phyloP scores from a whole-genome alignment of 2,888 invertebrate genomes.

The Aproaerema taeniolella region DNA sequence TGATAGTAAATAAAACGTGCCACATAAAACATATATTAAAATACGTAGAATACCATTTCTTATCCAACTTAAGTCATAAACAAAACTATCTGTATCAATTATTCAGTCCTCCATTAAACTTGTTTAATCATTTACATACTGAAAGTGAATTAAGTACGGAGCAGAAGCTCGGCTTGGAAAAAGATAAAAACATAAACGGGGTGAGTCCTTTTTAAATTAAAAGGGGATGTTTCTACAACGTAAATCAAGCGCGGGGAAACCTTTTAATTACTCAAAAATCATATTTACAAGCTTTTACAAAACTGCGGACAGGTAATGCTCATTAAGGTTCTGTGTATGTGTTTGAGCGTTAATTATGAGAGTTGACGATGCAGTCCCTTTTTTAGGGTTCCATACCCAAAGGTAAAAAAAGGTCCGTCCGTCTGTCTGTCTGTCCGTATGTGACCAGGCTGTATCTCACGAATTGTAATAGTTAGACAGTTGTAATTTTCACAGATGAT shows the following conservation, averaged over 20 bases:
- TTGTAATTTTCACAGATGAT: no score
- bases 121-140: slow-evolving; percentile 2
- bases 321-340: slow-evolving; percentile 41
- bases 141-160: slow-evolving; percentile 1
- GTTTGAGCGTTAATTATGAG: slow-evolving; percentile 36
- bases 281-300: slow-evolving; percentile 44
- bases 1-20: no score
- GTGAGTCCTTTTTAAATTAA: slow-evolving; percentile 44
- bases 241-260: slow-evolving; percentile 48
- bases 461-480: no score
- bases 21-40: no score
- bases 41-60: no score
- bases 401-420: no score
- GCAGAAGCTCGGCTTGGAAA: slow-evolving; percentile 8
- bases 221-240: slow-evolving; percentile 39
- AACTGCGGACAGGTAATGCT: slow-evolving; percentile 49
- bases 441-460: no score
- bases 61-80: no score
- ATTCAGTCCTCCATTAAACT: slow-evolving; percentile 1
- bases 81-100: no score
- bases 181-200: slow-evolving; percentile 7
- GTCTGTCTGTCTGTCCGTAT: no score
- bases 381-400: no score
- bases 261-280: slow-evolving; percentile 62
- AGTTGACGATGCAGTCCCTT: no score